Evolutionary conservation across 1,140 invertebrate species (phyloP).

Genomic region (Brachionus angularis): DNA sequence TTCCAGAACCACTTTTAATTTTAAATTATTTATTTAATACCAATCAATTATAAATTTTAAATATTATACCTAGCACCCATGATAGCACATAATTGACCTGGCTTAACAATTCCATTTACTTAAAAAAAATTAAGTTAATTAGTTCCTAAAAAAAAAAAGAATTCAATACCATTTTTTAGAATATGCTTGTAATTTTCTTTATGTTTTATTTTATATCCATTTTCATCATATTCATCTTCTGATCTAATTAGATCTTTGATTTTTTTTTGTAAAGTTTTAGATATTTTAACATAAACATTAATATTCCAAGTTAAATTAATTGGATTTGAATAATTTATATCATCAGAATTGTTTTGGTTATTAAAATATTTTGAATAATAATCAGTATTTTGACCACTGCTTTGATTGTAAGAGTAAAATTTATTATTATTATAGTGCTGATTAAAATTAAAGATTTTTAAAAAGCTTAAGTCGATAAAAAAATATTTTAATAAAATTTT

Average conservation of each 20-base stretch:
- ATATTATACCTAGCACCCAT: constrained; percentile 69
- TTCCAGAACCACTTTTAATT: constrained; percentile 72
- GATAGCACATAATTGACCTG: constrained; percentile 81
- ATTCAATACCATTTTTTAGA: constrained; percentile 11
- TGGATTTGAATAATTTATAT: too few species aligned
- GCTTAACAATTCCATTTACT: constrained; percentile 77
- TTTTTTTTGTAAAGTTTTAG: background rate
- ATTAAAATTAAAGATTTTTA: too few species aligned
- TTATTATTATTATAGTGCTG: too few species aligned
- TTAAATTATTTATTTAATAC: background rate
- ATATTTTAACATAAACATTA: constrained; percentile 12
- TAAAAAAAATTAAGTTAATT: background rate
- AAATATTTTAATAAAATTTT: too few species aligned
- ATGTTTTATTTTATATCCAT: too few species aligned
- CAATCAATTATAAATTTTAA: background rate
- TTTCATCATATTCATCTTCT: background rate
- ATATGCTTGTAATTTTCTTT: constrained; percentile 29
- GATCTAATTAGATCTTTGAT: background rate
- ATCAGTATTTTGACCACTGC: too few species aligned
- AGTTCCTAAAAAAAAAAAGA: background rate
- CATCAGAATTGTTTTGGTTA: too few species aligned
- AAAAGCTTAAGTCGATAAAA: too few species aligned
- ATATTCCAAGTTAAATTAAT: constrained; percentile 24
- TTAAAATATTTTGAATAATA: too few species aligned
- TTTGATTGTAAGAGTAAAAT: too few species aligned